Base-by-base conservation (phyloP, 1,140 invertebrate species). In the Meloidogyne hapla region DNA sequence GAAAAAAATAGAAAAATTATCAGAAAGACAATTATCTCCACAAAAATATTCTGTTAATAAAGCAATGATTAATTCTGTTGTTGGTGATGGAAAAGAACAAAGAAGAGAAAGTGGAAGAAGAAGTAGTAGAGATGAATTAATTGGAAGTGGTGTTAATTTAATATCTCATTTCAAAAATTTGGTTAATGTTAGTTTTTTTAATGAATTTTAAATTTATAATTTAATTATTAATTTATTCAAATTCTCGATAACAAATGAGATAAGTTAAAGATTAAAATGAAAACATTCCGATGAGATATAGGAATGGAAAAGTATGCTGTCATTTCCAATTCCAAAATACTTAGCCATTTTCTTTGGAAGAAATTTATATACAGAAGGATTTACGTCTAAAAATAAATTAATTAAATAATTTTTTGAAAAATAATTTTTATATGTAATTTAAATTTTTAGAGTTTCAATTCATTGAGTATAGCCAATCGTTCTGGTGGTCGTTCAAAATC, bases 81-180 rank as follows among this genome's bases (percentile, higher is more conserved):
- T 26, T 2, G 38, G 33, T 2, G 38, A 26, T 63, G 71, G 71
- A 15, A 63, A 26, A 12, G 70, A 61, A 56, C 48, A 56, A 21
- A 56, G 48, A 21, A 64, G 56, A 15, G 71, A 64, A 23, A 63
- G n/a, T 62, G 18, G 70, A 61, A 56, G 48, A 56, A 73, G 71
- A 12, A 64, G 23, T 38, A 73, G 71, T 33, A 23, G 71, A 61
- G 71, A 73, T 38, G 56, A 61, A 25, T 21, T 73, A 64, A 56
- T 73, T 4, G 71, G 56, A 13, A 56, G 18, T 56, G 56, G 71
- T 26, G 56, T 21, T 64, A 73, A 73, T 63, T 64, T 73, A 38
- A 73, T 73, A 61, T 56, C 21, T 33, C 71, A 73, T 64, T 73
- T 73, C 25, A 73, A 73, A 63, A 73, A 73, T 38, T 61, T 73